These are phyloP conservation scores for Apamea sordens DNA, from an alignment of 2,888 invertebrate species.

Conservation along the genomic window DNA sequence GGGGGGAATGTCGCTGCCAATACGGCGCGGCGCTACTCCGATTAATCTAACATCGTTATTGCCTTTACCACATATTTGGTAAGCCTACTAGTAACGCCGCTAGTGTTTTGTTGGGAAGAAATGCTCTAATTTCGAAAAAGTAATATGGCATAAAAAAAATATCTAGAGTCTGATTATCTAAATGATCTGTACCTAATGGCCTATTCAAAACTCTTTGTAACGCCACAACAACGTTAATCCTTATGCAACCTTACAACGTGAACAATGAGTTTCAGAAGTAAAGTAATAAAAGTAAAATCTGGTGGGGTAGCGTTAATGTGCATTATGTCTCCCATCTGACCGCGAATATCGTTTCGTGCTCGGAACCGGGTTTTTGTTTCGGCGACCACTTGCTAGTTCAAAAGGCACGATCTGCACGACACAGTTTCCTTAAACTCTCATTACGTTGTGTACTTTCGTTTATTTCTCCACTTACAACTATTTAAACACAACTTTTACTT, in stretches of 20 bases:
- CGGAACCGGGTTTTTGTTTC: conserved; percentile 73
- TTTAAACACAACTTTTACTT: conserved; percentile 82
- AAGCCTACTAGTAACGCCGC: conserved; percentile 17
- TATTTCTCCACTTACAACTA: conserved; percentile 69
- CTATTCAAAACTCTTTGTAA: conserved; percentile 28
- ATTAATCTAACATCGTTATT: conserved; percentile 55
- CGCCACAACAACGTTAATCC: conserved; percentile 34
- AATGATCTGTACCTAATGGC: conserved; percentile 24
- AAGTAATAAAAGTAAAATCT: conserved; percentile 43
- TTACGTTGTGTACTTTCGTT: conserved; percentile 71
- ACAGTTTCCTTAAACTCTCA: conserved; percentile 61
- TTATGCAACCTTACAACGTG: conserved; percentile 43
- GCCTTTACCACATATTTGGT: conserved; percentile 36
- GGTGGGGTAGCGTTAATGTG: conserved; percentile 43
- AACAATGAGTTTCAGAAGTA: conserved; percentile 39
- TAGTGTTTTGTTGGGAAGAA: conserved; percentile 6
- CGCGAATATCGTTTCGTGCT: conserved; percentile 75
- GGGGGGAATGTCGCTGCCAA: conserved; percentile 53
- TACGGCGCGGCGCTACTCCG: conserved; percentile 52
- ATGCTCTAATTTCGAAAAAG: conserved; percentile 18
- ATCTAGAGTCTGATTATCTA: not conserved
- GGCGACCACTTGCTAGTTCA: conserved; percentile 56
- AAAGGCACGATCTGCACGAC: conserved; percentile 65
- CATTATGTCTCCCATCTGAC: conserved; percentile 70
- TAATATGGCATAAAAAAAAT: not conserved